Percentiles rank a stretch among this genome's conserved stretches.
Evolutionary conservation across 2,113 vertebrate species (phyloP).

Genomic region (Protomyctophum bolini): DNA sequence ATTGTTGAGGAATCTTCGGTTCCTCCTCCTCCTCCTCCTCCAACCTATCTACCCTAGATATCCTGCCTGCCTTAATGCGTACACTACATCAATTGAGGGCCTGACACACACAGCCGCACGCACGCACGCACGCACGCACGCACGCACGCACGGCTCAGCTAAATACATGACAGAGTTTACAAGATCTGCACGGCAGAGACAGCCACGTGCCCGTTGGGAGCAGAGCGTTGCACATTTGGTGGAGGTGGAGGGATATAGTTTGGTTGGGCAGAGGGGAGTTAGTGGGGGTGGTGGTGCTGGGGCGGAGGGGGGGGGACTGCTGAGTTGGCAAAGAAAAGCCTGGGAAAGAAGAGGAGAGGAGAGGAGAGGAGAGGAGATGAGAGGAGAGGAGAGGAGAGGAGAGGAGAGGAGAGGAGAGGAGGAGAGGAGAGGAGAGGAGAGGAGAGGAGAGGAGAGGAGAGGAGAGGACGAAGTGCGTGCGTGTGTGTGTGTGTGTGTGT

Average conservation of each 20-base stretch:
- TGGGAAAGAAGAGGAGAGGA: neutral
- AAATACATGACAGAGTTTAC: conserved; percentile 19
- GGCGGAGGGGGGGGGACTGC: neutral
- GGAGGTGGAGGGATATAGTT: neutral
- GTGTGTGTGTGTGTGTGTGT: no score
- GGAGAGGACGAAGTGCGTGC: no score
- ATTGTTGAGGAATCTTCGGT: conserved; percentile 68
- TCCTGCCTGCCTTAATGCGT: neutral
- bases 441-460: no score
- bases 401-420: no score
- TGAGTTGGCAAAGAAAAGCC: neutral
- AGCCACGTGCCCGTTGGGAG: no score
- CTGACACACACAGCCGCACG: no score
- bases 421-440: no score
- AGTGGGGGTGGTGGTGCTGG: neutral
- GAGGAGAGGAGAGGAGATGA: no score
- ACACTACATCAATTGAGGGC: conserved; percentile 5
- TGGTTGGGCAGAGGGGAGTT: neutral
- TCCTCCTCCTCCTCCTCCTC: neutral
- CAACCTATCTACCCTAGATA: neutral
- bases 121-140: neutral
- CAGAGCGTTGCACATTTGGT: no score
- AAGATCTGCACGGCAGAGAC: neutral
- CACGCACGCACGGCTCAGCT: neutral
- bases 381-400: no score